Percentiles rank a stretch among this genome's conserved stretches.
Evolutionary conservation across 2,888 invertebrate species (phyloP).

Genomic region (Sipha maydis): DNA sequence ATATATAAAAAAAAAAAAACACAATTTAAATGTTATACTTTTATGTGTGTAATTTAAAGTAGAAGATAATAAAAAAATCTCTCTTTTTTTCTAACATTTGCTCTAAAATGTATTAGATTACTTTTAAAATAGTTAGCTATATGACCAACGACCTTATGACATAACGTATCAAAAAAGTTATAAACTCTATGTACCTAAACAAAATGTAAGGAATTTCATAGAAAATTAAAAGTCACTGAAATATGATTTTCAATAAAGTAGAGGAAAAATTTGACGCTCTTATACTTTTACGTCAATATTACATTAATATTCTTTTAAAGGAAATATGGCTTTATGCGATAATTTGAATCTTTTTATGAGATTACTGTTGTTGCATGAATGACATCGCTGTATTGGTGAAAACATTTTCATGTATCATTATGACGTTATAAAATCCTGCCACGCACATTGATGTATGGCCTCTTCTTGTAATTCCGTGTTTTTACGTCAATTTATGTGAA

Average conservation of each 20-base stretch:
- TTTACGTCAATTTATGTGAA: not conserved
- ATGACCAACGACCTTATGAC: not conserved
- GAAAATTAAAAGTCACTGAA: conserved; percentile 5
- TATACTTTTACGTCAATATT: conserved; percentile 10
- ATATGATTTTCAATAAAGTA: not conserved
- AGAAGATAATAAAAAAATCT: not conserved
- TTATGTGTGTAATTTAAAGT: not conserved
- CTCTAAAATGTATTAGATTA: not conserved
- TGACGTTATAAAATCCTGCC: not conserved
- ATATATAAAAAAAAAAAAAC: too few relatives aligned
- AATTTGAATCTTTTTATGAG: conserved; percentile 21
- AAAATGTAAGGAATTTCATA: not conserved
- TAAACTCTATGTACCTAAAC: not conserved
- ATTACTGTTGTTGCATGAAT: conserved; percentile 16
- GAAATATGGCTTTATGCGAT: not conserved
- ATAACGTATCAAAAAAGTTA: not conserved
- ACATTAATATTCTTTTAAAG: conserved; percentile 7
- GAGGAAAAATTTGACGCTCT: conserved; percentile 29
- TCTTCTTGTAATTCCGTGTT: not conserved
- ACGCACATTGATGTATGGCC: not conserved
- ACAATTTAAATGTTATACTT: too few relatives aligned
- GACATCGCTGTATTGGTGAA: conserved; percentile 10
- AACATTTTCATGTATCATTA: not conserved
- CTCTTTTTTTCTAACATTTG: not conserved
- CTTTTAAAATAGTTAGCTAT: not conserved